These are phyloP conservation scores for Eurystomus glaucurus DNA, from an alignment of 2,797 vertebrate genomes.

Conservation along the genomic window DNA sequence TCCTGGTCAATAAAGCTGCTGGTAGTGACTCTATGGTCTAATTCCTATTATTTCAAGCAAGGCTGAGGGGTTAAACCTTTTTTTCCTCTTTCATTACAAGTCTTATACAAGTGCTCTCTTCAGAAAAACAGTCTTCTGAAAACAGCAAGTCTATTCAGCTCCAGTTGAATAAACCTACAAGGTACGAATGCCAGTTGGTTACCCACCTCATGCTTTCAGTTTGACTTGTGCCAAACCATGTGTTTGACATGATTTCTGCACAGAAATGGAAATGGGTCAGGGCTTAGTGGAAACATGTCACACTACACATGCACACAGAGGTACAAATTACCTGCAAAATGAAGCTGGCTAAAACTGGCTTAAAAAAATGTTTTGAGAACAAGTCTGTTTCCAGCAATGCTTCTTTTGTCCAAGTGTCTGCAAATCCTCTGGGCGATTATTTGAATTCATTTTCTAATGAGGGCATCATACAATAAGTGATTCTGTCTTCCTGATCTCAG, in stretches of 20 bases:
- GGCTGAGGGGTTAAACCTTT: neutral
- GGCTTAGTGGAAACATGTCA: neutral
- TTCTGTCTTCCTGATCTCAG: neutral
- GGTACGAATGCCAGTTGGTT: neutral
- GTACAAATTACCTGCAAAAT: neutral
- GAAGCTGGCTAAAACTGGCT: neutral
- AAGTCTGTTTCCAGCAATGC: neutral
- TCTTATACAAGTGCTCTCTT: neutral
- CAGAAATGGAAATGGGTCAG: neutral
- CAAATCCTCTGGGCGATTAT: neutral
- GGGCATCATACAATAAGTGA: neutral
- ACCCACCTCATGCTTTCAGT: neutral
- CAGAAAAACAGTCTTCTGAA: neutral
- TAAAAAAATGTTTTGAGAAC: neutral
- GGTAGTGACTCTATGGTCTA: neutral
- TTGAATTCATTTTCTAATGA: neutral
- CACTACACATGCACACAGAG: neutral
- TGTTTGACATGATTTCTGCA: neutral
- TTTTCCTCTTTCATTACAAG: neutral
- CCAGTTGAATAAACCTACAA: neutral
- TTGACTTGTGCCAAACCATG: neutral
- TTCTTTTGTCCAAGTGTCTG: neutral
- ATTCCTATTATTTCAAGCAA: neutral
- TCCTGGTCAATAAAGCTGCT: neutral
- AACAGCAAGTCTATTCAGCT: constrained; percentile 30